Base-by-base conservation (phyloP, 1,140 invertebrate species). In the Bombus terrestris region DNA sequence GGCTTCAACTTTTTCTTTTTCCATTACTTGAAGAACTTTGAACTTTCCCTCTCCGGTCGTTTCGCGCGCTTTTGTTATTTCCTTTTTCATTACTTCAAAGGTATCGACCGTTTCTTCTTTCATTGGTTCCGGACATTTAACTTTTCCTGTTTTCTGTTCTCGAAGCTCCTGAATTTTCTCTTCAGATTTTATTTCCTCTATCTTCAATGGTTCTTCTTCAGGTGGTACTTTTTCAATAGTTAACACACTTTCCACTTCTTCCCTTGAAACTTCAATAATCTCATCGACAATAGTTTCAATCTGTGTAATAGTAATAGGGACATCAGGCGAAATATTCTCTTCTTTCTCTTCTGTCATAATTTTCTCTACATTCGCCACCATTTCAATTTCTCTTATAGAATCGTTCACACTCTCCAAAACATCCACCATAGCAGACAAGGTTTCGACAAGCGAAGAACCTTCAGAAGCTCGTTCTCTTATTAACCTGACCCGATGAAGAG, bases 401-500 rank as follows among this genome's bases (percentile, higher is more conserved):
- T 89, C 79, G 47, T 91, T 91, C 18, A 94, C 91, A 6, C 89
- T 86, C 39, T 92, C 80, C 12, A 94, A 80, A 22, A 93, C 92
- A 13, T 91, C 91, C 12, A 92, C 77, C 35, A 94, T 91, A 53
- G 93, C 94, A 5, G 90, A 88, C 35, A 95, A 87, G 0, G 94
- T 95, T 66, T 94, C 94, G 25, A 94, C 86, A 28, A 93, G 86
- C 0, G 94, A 93, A 13, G 92, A 87, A n/a, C 91, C 91, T 43
- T 92, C 85, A 3, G 89, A 85, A 15, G 79, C 78, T 10, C 89
- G 86, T 82, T 93, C 92, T 32, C 83, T 64, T 9, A 89, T 81
- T 2, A 93, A 86, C 35, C 91, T 89, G 13, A 68, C 79, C 18
- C 90, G 86, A 68, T 93, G 84, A 25, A 69, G 43, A 1, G 78